phyloP scores from a whole-genome alignment of 2,797 vertebrate species.

The Sphenopsis melanotis region DNA sequence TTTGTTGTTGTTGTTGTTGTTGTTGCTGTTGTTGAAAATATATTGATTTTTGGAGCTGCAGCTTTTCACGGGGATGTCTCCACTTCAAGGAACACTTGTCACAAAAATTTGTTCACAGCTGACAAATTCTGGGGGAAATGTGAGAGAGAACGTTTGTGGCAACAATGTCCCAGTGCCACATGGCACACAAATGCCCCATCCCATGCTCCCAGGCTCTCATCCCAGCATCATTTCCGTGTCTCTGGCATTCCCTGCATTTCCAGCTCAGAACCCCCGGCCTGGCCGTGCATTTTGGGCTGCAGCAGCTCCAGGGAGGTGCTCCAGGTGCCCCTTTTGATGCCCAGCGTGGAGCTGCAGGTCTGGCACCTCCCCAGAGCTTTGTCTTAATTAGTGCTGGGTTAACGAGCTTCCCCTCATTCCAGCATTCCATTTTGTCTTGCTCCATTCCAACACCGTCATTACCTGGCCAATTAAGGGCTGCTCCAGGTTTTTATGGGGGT shows the following conservation, averaged over 20 bases:
- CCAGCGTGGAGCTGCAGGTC: background rate
- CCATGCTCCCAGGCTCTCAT: too few relatives aligned
- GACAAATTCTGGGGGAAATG: background rate
- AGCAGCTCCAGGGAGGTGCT: background rate
- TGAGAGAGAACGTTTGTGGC: background rate
- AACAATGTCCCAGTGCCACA: background rate
- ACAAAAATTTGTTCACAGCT: background rate
- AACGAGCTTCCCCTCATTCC: background rate
- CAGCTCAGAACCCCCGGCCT: too few relatives aligned
- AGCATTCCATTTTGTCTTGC: background rate
- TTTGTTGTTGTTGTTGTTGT: background rate
- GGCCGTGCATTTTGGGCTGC: too few relatives aligned
- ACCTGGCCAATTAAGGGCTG: background rate
- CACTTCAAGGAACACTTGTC: background rate
- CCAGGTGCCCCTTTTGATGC: background rate
- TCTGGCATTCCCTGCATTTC: too few relatives aligned
- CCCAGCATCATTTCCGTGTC: too few relatives aligned
- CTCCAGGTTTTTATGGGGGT: background rate
- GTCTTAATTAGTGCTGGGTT: background rate
- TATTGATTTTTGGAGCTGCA: background rate
- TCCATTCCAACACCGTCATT: accelerated
- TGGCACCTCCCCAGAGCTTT: background rate
- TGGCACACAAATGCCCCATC: too few relatives aligned
- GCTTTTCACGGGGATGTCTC: background rate
- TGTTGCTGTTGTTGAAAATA: background rate